Evolutionary conservation across 1,140 invertebrate species (phyloP).

Genomic region (Pseudomyrmex gracilis): DNA sequence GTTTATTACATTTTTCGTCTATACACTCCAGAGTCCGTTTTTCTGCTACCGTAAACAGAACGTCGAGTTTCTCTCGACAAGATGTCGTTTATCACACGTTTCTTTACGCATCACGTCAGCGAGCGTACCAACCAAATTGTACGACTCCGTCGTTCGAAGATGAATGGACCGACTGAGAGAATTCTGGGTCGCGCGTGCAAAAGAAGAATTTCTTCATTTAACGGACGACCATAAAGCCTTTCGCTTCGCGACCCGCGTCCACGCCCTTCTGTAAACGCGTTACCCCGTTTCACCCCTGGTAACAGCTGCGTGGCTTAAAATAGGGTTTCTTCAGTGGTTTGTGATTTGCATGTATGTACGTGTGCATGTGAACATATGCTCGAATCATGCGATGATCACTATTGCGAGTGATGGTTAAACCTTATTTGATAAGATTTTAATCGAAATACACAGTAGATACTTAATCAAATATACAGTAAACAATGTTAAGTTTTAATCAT

Average conservation of each 20-base stretch:
- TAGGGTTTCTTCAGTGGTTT: conserved; percentile 63
- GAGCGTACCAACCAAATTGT: not conserved
- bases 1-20: not conserved
- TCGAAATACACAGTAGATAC: no score
- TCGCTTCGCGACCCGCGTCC: conserved; percentile 40
- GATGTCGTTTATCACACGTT: not conserved
- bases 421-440: conserved; percentile 24
- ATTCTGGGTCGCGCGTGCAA: conserved; percentile 21
- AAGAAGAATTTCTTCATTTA: conserved; percentile 55
- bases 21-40: not conserved
- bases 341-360: conserved; percentile 34
- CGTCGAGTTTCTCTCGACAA: not conserved
- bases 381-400: conserved; percentile 55
- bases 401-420: not conserved
- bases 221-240: conserved; percentile 44
- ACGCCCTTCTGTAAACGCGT: conserved; percentile 59
- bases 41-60: not conserved
- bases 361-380: conserved; percentile 40
- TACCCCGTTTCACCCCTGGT: conserved; percentile 44
- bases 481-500: no score
- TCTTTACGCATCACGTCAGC: conserved; percentile 4
- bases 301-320: conserved; percentile 72
- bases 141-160: conserved; percentile 8
- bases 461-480: no score
- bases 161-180: conserved; percentile 10